Evolutionary conservation across 2,888 invertebrate genomes (phyloP), one percentile per base, ranked within the genome.

Genomic region (Physocephala rufipes): DNA sequence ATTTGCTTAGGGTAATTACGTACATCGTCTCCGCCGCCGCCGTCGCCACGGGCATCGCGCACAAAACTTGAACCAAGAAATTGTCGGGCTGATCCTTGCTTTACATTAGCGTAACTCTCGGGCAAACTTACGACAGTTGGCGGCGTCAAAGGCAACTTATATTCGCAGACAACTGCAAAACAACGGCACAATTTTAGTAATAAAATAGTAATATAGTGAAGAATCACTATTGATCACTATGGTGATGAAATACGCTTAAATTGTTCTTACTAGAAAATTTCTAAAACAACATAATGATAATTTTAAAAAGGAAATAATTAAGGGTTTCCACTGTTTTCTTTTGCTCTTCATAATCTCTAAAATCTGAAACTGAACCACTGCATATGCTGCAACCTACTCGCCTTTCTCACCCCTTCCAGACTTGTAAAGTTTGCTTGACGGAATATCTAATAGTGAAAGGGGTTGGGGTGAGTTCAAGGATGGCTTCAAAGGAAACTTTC

Each of bases 11-110:
- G 36, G 5, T 36, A 4, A 36, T 36, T 36, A 36, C 36, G 36
- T 36, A n/a, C n/a, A n/a, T n/a, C n/a, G n/a, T 65, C 73, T 71
- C n/a, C 75, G 67, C 9, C 74, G 71, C 5, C n/a, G n/a, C 9
- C 36, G 36, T 71, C 67, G 13, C 65, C 74, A 55, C 71, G 58
- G 66, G 70, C 70, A 51, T 77, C 78, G 53, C 78, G 76, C 2
- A 79, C 76, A 66, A 76, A 79, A 66, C 89, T 88, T 12, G 89
- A 89, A 61, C 89, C 89, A 76, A 87, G 88, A 86, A 89, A 89
- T 79, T 89, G 89, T 36, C 89, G 85, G 75, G 88, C 86, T 24
- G 79, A 79, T 45, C 79, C 79, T 73, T 78, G 78, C 61, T 78
- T 76, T 9, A 79, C 75, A 68, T 75, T 76, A n/a, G 75, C 59